Base-by-base conservation (phyloP, 2,797 vertebrate species). In the Pseudocheirus occidentalis region DNA sequence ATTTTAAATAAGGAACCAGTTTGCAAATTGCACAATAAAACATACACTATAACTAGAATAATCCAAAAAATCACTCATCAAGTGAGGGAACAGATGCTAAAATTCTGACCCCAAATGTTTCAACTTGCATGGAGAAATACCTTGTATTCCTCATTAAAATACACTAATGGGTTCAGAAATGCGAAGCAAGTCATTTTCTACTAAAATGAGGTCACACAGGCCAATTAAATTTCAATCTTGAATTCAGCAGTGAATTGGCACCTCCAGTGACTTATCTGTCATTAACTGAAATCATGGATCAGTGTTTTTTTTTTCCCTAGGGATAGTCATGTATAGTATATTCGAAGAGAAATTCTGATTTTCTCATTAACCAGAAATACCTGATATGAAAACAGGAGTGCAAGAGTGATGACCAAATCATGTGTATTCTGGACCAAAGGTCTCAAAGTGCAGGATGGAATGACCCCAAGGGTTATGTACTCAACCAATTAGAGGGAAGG, bases 211-310 rank as follows among this genome's bases (percentile, higher is more conserved):
- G 53, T 87, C 55, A 87, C 1, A 18, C 52, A 93, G 4, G 1
- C 24, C 81, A 52, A 28, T 87, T 95, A 55, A 96, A 92, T 87
- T 46, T 53, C 52, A 50, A 92, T 87, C 40, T 12, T 92, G 59
- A 91, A 53, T 14, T 54, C 52, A 91, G 18, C 34, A 95, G 3
- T 92, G 28, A 95, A 28, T 94, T 95, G 14, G 11, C 14, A 91
- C 7, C 3, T 66, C 29, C 34, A 16, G 34, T 66, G 62, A 66
- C 62, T 66, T 66, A 66, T 66, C n/a, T 66, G 4, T 46, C 18
- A 10, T 62, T 90, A 89, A 31, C 59, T 89, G 55, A 57, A 95
- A 93, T 3, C 66, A 90, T 73, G 34, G 62, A n/a, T 66, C 62
- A 66, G 31, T 93, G 34, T 57, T 57, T 89, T 54, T 55, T 54